These are phyloP conservation scores for Tethea ocularis DNA, from an alignment of 2,888 invertebrate genomes.

Conservation along the genomic window DNA sequence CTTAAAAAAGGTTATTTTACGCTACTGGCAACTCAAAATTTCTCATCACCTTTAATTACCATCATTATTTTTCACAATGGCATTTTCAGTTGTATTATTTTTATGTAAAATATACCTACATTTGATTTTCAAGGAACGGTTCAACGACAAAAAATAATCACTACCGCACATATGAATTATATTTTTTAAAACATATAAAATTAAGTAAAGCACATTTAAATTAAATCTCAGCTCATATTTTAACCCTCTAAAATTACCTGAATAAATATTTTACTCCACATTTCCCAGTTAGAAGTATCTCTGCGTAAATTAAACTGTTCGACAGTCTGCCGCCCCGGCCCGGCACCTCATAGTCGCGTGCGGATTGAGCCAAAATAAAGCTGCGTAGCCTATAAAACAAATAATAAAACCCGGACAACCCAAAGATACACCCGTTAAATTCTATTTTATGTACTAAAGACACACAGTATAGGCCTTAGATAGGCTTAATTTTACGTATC, in stretches of 20 bases:
- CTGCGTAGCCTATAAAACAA: constrained; percentile 48
- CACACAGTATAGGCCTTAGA: constrained; percentile 41
- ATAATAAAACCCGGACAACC: constrained; percentile 52
- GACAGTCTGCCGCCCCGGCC: background rate
- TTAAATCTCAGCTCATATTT: background rate
- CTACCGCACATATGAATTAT: no score
- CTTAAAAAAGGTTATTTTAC: no score
- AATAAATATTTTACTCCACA: background rate
- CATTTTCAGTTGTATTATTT: no score
- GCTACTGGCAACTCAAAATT: no score
- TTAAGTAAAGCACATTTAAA: background rate
- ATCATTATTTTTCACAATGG: no score
- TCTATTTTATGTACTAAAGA: constrained; percentile 52
- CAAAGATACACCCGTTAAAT: constrained; percentile 52
- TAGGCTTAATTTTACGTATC: constrained; percentile 40
- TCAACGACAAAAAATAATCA: no score
- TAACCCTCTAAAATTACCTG: background rate
- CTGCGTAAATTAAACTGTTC: background rate
- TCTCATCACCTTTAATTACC: no score
- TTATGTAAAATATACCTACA: no score
- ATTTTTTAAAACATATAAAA: background rate
- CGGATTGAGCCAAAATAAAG: constrained; percentile 37
- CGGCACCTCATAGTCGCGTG: constrained; percentile 7
- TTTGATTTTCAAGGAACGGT: no score
- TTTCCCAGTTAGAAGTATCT: background rate